Base-by-base conservation (phyloP, 2,113 vertebrate species). In the Cyphomyrus plagiostoma region DNA sequence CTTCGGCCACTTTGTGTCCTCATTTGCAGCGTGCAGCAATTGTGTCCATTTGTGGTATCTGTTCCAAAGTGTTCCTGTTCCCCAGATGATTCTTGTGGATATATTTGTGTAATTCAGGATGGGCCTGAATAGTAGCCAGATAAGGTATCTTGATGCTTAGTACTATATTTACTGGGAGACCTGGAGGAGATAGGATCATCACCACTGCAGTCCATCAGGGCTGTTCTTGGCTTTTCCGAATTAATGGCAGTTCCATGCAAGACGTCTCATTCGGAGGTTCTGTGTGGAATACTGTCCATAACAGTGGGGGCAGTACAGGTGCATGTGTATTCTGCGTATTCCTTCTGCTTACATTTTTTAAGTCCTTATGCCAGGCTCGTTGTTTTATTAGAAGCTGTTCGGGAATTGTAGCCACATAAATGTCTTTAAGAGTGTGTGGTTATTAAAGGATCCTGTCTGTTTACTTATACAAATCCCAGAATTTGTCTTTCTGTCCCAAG, bases 101-200 rank as follows among this genome's bases (percentile, higher is more conserved):
- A 7, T 30, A 35, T 91, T 85, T 50, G 85, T 87, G 35, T 56
- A 77, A 82, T 66, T 91, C 89, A 87, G 84, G 83, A 77, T 7
- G 49, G 86, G 84, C 89, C 89, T 85, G 88, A 91, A 91, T 89
- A 88, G 88, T 56, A 89, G 42, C n/a, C 77, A 48, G 77, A 39
- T 66, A 90, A 87, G 80, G 84, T 91, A 83, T 90, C 88, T 89
- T 89, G 87, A 84, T 17, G 53, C 87, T 90, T 80, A 50, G 45
- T 49, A 87, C 30, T 84, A 53, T 80, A 82, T 48, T 74, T 42
- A 23, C n/a, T 21, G 19, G 42, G 52, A 50, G 84, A 84, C 86
- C 88, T 46, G 58, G n/a, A 42, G 19, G 26, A 21, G 70, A 86
- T 48, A 52, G 56, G n/a, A n/a, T n/a, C n/a, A n/a, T n/a, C n/a